Base-by-base conservation (phyloP, 1,140 invertebrate genomes). In the Caenorhabditis elegans region DNA sequence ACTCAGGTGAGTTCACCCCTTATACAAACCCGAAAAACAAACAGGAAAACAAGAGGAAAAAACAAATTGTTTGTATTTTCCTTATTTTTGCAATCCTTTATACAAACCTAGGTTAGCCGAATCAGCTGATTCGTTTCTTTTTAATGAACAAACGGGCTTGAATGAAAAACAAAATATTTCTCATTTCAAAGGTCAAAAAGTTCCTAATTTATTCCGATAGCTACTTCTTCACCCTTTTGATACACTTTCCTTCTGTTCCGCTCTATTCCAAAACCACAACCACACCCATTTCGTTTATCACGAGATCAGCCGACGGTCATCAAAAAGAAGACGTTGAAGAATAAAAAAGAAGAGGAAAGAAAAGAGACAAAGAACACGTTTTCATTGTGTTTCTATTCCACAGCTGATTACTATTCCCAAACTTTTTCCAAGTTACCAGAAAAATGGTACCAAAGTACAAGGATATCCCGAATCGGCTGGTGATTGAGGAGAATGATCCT, bases 381-480 rank as follows among this genome's bases (percentile, higher is more conserved):
- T 13, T 53, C 49, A 3, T 26, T 24, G 3, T 17, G 11, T 15
- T 22, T 39, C 4, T 70, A 70, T 70, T 70, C n/a, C n/a, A n/a
- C 60, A 70, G 60, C 60, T 70, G 60, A 70, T 43, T 70, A 70
- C 60, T 24, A 70, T 70, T 53, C 19, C 47, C n/a, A 17, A 6
- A n/a, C n/a, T 49, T 55, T 53, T 28, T 55, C 24, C 19, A 6
- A 3, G 13, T 34, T 43, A 15, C 39, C 17, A 24, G 10, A 2
- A 70, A 39, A 34, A 19, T 70, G n/a, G 8, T 70, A 39, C 34
- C 60, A 70, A 70, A 70, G 60, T 70, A 70, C 60, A 70, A 70
- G 34, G 78, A 79, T 47, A 76, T 83, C 3, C 76, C 82, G 53
- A 83, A 83, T 47, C 77, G 76, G 22, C 77, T 83, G 49, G 39